Conservation (phyloP, 2,888 invertebrate genomes). For the Sinotaia quadrata region DNA sequence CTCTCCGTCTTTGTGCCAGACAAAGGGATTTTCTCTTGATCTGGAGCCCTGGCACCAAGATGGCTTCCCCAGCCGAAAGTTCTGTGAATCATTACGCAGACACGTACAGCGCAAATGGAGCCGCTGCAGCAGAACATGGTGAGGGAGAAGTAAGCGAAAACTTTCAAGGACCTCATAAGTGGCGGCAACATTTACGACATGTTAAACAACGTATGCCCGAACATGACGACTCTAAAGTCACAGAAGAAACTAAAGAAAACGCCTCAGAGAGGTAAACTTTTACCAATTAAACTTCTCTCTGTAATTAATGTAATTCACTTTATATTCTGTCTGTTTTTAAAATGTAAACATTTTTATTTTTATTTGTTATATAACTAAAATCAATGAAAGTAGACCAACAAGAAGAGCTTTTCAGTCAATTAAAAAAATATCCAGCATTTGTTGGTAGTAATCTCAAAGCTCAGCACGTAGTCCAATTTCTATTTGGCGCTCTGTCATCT, state of each 20-base stretch:
- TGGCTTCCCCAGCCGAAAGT: conserved; percentile 35
- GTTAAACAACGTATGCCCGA: conserved; percentile 25
- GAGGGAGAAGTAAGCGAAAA: conserved; percentile 29
- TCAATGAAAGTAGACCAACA: too few species aligned
- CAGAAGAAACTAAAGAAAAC: conserved; percentile 7
- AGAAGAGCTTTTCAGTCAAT: too few species aligned
- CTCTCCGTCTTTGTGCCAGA: conserved; percentile 28
- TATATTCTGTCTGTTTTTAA: too few species aligned
- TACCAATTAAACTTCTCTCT: too few species aligned
- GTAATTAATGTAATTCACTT: too few species aligned
- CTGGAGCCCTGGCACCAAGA: conserved; percentile 34
- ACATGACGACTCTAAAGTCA: conserved; percentile 13
- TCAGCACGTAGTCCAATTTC: too few species aligned
- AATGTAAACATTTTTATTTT: too few species aligned
- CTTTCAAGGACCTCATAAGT: conserved; percentile 66
- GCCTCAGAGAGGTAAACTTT: conserved; percentile 21
- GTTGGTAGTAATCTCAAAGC: too few species aligned
- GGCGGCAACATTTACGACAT: conserved; percentile 60
- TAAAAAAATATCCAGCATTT: too few species aligned
- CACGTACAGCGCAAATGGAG: conserved; percentile 14
- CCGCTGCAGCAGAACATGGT: conserved; percentile 20
- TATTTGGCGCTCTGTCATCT: too few species aligned
- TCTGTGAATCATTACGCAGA: conserved; percentile 22
- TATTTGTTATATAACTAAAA: too few species aligned
- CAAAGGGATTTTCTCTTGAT: conserved; percentile 37